phyloP scores from a whole-genome alignment of 2,113 vertebrate genomes.

The Anguilla rostrata region DNA sequence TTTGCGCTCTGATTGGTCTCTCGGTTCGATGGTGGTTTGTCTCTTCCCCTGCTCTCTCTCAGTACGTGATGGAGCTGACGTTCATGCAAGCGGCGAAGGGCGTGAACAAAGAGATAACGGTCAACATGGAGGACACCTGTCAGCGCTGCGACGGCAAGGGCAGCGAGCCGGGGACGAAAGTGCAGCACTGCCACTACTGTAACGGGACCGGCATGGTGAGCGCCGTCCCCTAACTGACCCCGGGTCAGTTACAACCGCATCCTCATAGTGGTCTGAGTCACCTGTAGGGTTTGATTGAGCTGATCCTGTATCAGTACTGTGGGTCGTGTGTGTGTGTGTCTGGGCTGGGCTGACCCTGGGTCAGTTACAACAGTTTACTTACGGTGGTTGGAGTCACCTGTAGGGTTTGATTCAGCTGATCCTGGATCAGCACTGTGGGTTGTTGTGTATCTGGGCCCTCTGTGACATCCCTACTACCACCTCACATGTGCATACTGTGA shows the following conservation, averaged over 20 bases:
- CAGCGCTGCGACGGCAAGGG: slow-evolving; percentile 86
- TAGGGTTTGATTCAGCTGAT: neutral
- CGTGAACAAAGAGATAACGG: slow-evolving; percentile 89
- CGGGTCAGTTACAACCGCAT: neutral
- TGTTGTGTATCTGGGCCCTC: too few species aligned
- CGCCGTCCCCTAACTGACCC: neutral
- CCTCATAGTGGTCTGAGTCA: neutral
- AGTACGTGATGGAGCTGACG: slow-evolving; percentile 94
- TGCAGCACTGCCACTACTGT: slow-evolving; percentile 87
- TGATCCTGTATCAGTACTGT: neutral
- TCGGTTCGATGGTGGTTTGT: too few species aligned
- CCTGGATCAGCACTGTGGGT: neutral
- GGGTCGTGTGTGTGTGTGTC: neutral
- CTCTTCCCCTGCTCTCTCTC: slow-evolving; percentile 14
- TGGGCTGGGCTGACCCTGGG: too few species aligned
- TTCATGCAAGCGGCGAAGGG: slow-evolving; percentile 96
- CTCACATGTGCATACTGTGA: too few species aligned
- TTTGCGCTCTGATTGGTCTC: too few species aligned
- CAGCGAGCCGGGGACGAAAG: slow-evolving; percentile 85
- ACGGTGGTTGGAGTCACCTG: neutral
- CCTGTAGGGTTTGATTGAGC: neutral
- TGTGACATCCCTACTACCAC: too few species aligned
- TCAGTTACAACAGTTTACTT: neutral
- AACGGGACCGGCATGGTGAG: slow-evolving; percentile 92
- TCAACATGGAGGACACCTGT: slow-evolving; percentile 82